Evolutionary conservation across 2,888 invertebrate genomes (phyloP).

Genomic region (Chrysolina americana): DNA sequence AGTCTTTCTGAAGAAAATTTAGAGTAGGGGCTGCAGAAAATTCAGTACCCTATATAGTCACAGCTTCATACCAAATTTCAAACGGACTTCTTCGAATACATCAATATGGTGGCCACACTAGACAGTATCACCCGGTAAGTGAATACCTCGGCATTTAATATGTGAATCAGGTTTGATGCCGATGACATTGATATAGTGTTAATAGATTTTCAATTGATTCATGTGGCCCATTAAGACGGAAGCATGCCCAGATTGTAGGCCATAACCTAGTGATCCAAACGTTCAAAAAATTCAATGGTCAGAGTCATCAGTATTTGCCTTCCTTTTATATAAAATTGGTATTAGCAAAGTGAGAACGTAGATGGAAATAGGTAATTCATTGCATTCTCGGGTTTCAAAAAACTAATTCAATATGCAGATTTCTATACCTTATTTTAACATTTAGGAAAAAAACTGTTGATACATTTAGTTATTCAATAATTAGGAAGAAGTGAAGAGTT

Average conservation of each 20-base stretch:
- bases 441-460: too few relatives aligned
- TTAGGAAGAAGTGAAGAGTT: too few relatives aligned
- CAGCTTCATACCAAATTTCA: too few relatives aligned
- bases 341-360: too few relatives aligned
- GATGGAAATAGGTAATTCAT: neutral
- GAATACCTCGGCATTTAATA: neutral
- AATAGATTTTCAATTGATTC: constrained; percentile 16
- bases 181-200: constrained; percentile 3
- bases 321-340: neutral
- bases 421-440: too few relatives aligned
- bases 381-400: neutral
- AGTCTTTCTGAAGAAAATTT: too few relatives aligned
- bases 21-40: too few relatives aligned
- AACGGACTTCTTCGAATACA: too few relatives aligned
- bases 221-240: neutral
- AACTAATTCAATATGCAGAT: too few relatives aligned
- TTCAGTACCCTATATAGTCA: too few relatives aligned
- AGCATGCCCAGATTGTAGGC: neutral
- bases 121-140: neutral
- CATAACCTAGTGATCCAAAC: constrained; percentile 20
- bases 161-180: constrained; percentile 12
- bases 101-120: too few relatives aligned
- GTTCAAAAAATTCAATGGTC: neutral
- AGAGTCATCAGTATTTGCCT: neutral
- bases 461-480: too few relatives aligned